A percentile compares a stretch with the other conserved stretches of the same genome.
phyloP scores from a whole-genome alignment of 2,888 invertebrate genomes.

The Bombylius major region DNA sequence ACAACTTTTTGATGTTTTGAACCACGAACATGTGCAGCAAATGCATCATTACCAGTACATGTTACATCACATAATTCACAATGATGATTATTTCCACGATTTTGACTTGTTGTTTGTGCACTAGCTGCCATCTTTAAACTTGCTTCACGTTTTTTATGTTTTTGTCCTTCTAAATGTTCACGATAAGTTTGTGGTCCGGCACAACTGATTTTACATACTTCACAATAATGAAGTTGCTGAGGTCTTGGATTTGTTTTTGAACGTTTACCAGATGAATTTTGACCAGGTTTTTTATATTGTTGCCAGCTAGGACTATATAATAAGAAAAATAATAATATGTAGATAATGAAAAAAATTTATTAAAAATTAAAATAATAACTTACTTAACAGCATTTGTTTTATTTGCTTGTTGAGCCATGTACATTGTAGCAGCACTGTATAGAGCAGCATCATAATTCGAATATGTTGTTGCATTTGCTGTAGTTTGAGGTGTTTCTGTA shows the following conservation, averaged over 20 bases:
- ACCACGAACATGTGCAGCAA: constrained; percentile 94
- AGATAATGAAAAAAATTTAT: too few species aligned
- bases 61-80: constrained; percentile 98
- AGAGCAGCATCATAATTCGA: constrained; percentile 90
- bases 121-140: constrained; percentile 59
- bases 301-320: constrained; percentile 28
- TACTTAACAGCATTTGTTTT: constrained; percentile 37
- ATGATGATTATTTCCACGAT: constrained; percentile 50
- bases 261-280: constrained; percentile 31
- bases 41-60: constrained; percentile 96
- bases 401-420: constrained; percentile 68
- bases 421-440: constrained; percentile 91
- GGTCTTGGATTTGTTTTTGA: constrained; percentile 67
- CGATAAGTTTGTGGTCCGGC: constrained; percentile 88
- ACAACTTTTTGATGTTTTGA: constrained; percentile 97
- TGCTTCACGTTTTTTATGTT: constrained; percentile 97
- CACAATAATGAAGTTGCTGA: constrained; percentile 93
- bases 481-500: constrained; percentile 30
- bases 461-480: constrained; percentile 55
- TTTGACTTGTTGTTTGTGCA: constrained; percentile 48
- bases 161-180: constrained; percentile 96
- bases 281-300: constrained; percentile 44
- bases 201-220: constrained; percentile 97
- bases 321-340: constrained; percentile 12
- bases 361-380: constrained; percentile 13